phyloP scores from a whole-genome alignment of 2,888 invertebrate species.

The Napeogenes sylphis region DNA sequence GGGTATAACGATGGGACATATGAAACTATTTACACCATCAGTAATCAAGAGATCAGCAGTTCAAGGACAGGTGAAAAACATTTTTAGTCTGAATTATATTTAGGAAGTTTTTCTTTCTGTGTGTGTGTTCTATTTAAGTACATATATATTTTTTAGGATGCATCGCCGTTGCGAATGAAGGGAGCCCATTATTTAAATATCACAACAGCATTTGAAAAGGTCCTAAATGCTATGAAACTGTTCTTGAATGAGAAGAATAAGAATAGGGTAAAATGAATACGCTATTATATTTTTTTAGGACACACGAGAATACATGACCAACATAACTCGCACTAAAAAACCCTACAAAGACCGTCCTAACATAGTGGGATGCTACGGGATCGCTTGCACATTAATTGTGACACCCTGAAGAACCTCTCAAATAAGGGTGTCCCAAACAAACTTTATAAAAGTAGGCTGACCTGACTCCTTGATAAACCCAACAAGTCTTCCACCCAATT shows the following conservation, averaged over 20 bases:
- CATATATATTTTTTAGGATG: constrained; percentile 62
- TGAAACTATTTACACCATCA: background rate
- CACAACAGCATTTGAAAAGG: constrained; percentile 73
- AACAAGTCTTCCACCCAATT: too few species aligned
- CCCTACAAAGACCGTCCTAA: too few species aligned
- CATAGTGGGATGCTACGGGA: too few species aligned
- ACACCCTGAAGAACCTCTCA: too few species aligned
- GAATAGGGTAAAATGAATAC: constrained; percentile 53
- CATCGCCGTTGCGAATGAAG: constrained; percentile 76
- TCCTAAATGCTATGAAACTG: constrained; percentile 72
- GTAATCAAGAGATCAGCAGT: background rate
- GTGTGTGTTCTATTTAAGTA: background rate
- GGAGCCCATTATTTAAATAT: constrained; percentile 76
- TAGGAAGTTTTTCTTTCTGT: background rate
- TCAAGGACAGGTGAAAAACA: background rate
- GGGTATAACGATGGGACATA: background rate
- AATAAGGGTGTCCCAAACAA: too few species aligned
- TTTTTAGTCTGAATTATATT: background rate
- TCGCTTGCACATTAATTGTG: too few species aligned
- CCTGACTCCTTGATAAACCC: too few species aligned
- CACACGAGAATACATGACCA: too few species aligned
- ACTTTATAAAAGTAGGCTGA: too few species aligned
- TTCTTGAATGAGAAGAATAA: constrained; percentile 77
- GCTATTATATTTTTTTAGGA: background rate
- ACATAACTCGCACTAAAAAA: too few species aligned